Conservation (phyloP, 2,797 vertebrate species). For the Mormyrops boulengeri region DNA sequence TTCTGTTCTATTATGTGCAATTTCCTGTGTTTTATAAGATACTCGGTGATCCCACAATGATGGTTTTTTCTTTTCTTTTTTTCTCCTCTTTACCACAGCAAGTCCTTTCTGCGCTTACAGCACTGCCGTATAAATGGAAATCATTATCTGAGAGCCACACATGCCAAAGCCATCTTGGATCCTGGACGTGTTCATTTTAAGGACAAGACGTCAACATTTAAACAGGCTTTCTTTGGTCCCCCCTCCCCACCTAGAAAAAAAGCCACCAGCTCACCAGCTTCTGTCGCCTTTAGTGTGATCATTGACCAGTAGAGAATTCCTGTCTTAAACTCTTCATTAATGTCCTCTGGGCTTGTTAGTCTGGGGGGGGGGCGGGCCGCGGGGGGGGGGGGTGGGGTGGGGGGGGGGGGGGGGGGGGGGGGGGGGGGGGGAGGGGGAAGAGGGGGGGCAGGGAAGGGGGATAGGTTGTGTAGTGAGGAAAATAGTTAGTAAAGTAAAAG, state of each 20-base stretch:
- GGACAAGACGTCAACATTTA: constrained; percentile 33
- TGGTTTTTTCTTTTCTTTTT: constrained; percentile 40
- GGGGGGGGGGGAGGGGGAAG: too few relatives aligned
- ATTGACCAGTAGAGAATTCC: neutral
- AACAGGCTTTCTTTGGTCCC: constrained; percentile 21
- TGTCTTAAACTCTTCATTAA: neutral
- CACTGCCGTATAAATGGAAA: constrained; percentile 52
- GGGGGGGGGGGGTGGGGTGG: too few relatives aligned
- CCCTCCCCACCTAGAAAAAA: neutral
- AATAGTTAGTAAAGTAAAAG: too few relatives aligned
- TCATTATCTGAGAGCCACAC: constrained; percentile 51
- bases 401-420: too few relatives aligned
- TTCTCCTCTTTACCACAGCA: neutral
- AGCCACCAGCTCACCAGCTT: neutral
- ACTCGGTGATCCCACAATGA: constrained; percentile 52
- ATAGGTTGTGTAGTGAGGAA: too few relatives aligned
- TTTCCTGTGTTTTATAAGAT: constrained; percentile 62
- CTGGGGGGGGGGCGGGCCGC: too few relatives aligned
- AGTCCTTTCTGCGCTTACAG: constrained; percentile 28
- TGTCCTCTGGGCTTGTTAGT: neutral
- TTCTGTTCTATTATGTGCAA: constrained; percentile 59
- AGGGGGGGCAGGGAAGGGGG: too few relatives aligned
- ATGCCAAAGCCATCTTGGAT: constrained; percentile 46
- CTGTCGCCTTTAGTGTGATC: neutral
- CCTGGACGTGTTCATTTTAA: constrained; percentile 38